A percentile compares a stretch with the other conserved stretches of the same genome.
phyloP scores from a whole-genome alignment of 2,888 invertebrate genomes.

The Tortrix viridana region DNA sequence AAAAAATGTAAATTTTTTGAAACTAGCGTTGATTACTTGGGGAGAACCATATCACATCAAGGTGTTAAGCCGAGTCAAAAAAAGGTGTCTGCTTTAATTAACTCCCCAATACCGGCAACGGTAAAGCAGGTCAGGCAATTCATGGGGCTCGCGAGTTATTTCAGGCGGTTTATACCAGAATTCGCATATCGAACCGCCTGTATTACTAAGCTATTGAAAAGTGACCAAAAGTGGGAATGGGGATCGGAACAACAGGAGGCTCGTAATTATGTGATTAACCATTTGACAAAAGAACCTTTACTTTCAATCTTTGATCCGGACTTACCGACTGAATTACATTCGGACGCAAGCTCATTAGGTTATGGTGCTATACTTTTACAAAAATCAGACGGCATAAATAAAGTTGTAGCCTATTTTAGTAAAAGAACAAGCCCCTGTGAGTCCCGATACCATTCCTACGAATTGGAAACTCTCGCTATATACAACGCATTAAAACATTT shows the following conservation, averaged over 20 bases:
- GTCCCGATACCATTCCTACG: not conserved
- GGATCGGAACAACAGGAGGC: not conserved
- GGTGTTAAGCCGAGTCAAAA: not conserved
- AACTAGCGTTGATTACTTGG: not conserved
- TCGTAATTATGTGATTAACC: not conserved
- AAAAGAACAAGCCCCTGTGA: not conserved
- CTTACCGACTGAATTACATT: not conserved
- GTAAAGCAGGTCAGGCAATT: not conserved
- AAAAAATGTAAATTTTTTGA: conserved; percentile 3
- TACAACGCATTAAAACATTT: conserved; percentile 8
- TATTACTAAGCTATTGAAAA: not conserved
- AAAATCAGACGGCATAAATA: not conserved
- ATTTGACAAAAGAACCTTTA: not conserved
- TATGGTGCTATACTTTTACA: conserved; percentile 1
- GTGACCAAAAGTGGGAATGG: not conserved
- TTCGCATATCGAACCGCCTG: not conserved
- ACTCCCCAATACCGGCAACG: not conserved
- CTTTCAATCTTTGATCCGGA: not conserved
- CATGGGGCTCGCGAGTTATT: not conserved
- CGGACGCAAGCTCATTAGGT: conserved; percentile 1
- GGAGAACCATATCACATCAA: not conserved
- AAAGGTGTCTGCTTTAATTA: not conserved
- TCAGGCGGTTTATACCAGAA: not conserved
- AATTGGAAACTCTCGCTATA: conserved; percentile 6
- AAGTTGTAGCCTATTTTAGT: conserved; percentile 8